phyloP scores from a whole-genome alignment of 2,113 vertebrate species.

The Elanus axillaris region DNA sequence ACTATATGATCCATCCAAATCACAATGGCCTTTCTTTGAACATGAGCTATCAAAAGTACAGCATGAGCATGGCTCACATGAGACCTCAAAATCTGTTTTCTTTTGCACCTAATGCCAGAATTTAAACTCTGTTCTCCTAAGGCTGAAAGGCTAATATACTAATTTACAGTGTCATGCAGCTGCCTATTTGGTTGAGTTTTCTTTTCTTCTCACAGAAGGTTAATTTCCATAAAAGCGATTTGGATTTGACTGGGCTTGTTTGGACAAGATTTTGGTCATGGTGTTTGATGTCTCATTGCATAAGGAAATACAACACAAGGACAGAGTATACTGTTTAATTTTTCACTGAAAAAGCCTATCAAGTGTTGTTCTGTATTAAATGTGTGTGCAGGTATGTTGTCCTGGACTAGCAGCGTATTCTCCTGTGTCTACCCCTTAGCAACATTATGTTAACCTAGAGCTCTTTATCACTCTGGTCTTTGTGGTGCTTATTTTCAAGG shows the following conservation, averaged over 20 bases:
- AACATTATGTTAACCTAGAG: not conserved
- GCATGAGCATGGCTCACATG: not conserved
- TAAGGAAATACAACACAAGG: not conserved
- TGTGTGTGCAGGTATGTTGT: not conserved
- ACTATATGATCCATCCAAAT: not conserved
- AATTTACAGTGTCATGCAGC: not conserved
- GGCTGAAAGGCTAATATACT: slow-evolving; percentile 6
- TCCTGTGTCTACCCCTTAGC: not conserved
- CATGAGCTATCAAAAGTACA: not conserved
- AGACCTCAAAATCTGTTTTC: slow-evolving; percentile 38
- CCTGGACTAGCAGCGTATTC: not conserved
- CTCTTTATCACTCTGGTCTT: not conserved
- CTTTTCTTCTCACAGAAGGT: slow-evolving; percentile 20
- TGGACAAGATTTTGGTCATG: slow-evolving; percentile 18
- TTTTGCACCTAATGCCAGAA: slow-evolving; percentile 5
- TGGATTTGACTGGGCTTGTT: slow-evolving; percentile 48
- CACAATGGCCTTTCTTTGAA: not conserved
- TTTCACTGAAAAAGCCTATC: not conserved
- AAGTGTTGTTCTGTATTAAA: not conserved
- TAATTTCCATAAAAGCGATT: slow-evolving; percentile 55
- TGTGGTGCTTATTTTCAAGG: not conserved
- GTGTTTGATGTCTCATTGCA: not conserved
- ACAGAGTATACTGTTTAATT: not conserved
- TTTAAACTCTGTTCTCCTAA: slow-evolving; percentile 22
- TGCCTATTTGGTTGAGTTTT: slow-evolving; percentile 39